phyloP scores from a whole-genome alignment of 2,797 vertebrate species.

The Chelidonichthys spinosus region DNA sequence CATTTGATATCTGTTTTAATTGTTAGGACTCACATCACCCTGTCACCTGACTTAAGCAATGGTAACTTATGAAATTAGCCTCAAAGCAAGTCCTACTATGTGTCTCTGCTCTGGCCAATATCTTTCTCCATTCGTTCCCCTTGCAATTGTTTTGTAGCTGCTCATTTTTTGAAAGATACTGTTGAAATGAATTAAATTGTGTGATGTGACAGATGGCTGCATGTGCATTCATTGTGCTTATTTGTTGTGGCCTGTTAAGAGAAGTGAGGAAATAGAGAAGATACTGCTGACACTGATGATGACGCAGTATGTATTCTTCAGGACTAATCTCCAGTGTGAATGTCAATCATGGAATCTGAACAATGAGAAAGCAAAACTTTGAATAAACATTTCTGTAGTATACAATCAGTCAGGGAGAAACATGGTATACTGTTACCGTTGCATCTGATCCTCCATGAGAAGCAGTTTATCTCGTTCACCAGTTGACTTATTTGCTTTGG shows the following conservation, averaged over 20 bases:
- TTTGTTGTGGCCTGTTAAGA: not conserved
- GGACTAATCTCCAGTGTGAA: not conserved
- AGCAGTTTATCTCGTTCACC: slow-evolving; percentile 2
- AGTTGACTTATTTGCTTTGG: slow-evolving; percentile 21
- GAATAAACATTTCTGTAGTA: not conserved
- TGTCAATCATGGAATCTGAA: not conserved
- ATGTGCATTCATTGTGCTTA: not conserved
- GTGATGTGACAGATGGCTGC: not conserved
- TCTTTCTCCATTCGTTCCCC: not conserved
- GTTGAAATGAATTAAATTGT: not conserved
- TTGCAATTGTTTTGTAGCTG: not conserved
- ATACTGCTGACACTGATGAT: not conserved
- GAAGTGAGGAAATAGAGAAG: not conserved
- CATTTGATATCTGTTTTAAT: slow-evolving; percentile 2
- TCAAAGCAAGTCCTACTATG: not conserved
- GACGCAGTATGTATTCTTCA: not conserved
- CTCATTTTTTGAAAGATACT: slow-evolving; percentile 4
- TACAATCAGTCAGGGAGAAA: not conserved
- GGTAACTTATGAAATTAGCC: not conserved
- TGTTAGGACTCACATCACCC: not conserved
- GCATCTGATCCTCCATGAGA: not conserved
- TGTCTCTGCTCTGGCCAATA: not conserved
- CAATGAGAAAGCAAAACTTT: slow-evolving; percentile 1
- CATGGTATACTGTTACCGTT: not conserved
- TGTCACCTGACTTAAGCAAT: not conserved